Evolutionary conservation across 2,888 invertebrate genomes (phyloP).

Genomic region (Leptopilina syphax): DNA sequence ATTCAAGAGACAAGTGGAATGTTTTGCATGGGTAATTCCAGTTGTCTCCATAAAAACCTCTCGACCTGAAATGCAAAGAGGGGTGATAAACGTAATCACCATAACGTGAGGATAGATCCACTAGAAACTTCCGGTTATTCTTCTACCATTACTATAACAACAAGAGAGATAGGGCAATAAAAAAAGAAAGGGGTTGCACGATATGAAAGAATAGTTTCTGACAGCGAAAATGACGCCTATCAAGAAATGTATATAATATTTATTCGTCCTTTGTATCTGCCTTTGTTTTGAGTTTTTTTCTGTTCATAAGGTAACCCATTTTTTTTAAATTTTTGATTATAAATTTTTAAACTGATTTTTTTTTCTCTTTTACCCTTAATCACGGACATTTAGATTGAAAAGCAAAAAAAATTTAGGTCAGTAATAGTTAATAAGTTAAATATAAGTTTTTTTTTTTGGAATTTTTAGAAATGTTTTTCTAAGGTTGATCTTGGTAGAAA

Average conservation of each 20-base stretch:
- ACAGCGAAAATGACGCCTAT: not conserved
- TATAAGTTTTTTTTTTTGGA: too few species aligned
- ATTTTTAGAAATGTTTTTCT: too few species aligned
- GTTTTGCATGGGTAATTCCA: conserved; percentile 19
- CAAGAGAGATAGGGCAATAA: not conserved
- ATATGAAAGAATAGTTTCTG: conserved; percentile 4
- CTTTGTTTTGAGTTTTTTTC: too few species aligned
- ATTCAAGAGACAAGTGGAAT: not conserved
- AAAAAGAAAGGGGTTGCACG: not conserved
- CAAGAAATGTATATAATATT: not conserved
- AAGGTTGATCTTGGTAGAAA: too few species aligned
- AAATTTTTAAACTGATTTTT: too few species aligned
- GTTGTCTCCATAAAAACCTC: conserved; percentile 19
- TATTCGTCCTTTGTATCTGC: too few species aligned
- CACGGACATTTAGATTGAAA: too few species aligned
- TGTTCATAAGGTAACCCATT: too few species aligned
- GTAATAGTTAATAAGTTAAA: too few species aligned
- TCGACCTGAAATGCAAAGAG: conserved; percentile 18
- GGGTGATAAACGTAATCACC: conserved; percentile 32
- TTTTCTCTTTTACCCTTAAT: too few species aligned
- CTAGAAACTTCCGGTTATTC: conserved; percentile 5
- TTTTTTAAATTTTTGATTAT: too few species aligned
- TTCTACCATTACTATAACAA: not conserved
- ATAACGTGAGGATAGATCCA: conserved; percentile 23
- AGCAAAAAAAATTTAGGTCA: too few species aligned